Percentiles rank a stretch among this genome's conserved stretches.
These are phyloP conservation scores for Corydoras maculifer DNA, from an alignment of 2,113 vertebrate species.

Conservation along the genomic window DNA sequence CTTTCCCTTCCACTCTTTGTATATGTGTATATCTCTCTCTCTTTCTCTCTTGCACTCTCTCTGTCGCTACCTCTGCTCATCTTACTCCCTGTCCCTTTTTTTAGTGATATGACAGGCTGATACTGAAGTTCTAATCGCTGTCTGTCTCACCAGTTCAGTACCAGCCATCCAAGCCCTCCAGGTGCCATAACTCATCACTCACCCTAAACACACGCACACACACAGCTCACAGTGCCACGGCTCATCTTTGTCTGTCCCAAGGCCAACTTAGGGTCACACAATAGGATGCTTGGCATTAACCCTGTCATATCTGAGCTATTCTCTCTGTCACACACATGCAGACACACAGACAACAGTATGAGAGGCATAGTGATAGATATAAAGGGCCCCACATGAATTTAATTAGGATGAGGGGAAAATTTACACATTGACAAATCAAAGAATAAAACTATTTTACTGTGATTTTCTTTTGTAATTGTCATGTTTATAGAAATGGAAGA, in stretches of 20 bases:
- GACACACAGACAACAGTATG: conserved; percentile 14
- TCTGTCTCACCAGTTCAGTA: conserved; percentile 41
- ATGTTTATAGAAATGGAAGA: too few relatives aligned
- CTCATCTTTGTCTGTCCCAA: conserved; percentile 41
- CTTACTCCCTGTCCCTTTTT: conserved; percentile 6
- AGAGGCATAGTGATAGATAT: too few relatives aligned
- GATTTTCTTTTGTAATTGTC: too few relatives aligned
- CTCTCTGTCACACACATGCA: conserved; percentile 10
- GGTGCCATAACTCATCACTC: conserved; percentile 46
- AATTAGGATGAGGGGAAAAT: too few relatives aligned
- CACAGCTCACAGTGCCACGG: conserved; percentile 31
- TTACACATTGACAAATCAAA: too few relatives aligned
- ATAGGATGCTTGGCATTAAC: conserved; percentile 31
- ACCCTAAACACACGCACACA: conserved; percentile 13
- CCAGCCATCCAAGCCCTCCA: conserved; percentile 34
- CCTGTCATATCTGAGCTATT: conserved; percentile 26
- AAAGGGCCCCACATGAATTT: too few relatives aligned
- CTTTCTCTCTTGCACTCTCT: background rate
- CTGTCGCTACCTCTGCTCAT: background rate
- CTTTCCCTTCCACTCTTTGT: conserved; percentile 22
- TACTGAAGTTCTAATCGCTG: conserved; percentile 40
- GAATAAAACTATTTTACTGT: too few relatives aligned
- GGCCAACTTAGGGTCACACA: conserved; percentile 36
- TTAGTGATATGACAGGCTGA: conserved; percentile 37
- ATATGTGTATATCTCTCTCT: conserved; percentile 6